Percentiles rank a stretch among this genome's conserved stretches.
Conservation (phyloP, 2,888 invertebrate species). For the Entomobrya proxima region DNA sequence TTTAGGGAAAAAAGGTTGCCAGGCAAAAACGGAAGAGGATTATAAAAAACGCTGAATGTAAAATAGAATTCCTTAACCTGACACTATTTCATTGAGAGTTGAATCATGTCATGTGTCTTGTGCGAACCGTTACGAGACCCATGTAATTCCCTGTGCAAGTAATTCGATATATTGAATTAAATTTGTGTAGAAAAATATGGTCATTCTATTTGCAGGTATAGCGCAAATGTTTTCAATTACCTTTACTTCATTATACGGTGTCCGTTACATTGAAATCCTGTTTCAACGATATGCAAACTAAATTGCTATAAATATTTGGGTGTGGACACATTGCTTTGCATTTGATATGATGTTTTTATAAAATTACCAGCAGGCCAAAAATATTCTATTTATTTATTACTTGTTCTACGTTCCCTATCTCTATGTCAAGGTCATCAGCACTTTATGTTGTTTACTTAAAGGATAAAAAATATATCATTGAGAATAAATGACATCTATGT, state of each 20-base stretch:
- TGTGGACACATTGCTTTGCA: neutral
- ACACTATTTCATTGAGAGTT: constrained; percentile 9
- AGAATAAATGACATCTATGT: neutral
- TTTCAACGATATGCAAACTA: no score
- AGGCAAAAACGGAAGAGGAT: constrained; percentile 34
- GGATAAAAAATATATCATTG: neutral
- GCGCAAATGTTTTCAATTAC: neutral
- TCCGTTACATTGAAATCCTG: no score
- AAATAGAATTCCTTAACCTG: neutral
- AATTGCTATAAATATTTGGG: no score
- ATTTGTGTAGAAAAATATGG: constrained; percentile 1
- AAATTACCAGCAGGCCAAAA: neutral
- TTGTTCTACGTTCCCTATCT: neutral
- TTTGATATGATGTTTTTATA: neutral
- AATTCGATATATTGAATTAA: constrained; percentile 29
- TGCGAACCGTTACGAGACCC: no score
- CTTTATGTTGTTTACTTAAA: neutral
- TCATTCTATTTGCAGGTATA: neutral
- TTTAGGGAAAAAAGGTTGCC: neutral
- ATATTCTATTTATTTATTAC: neutral
- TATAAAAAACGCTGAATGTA: neutral
- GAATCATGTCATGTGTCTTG: no score
- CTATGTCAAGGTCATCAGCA: neutral
- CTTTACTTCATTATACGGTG: neutral
- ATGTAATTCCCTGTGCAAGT: neutral